phyloP scores from a whole-genome alignment of 2,888 invertebrate genomes.

The Lasius platythorax region DNA sequence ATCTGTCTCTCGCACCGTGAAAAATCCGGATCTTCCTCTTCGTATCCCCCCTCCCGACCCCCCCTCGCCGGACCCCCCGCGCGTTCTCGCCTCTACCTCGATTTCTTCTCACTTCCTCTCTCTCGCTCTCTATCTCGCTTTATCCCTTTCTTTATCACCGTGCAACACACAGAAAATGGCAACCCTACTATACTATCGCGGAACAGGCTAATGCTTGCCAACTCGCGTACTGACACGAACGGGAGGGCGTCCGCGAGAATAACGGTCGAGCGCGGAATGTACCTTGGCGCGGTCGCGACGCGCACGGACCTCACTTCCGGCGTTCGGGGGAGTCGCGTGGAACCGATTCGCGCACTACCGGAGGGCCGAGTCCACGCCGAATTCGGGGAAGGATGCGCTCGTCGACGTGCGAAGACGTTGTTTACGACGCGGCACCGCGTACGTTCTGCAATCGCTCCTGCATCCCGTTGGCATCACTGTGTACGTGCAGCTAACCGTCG shows the following conservation, averaged over 20 bases:
- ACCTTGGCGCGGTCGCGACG: conserved; percentile 12
- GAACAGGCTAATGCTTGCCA: conserved; percentile 75
- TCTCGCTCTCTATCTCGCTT: background rate
- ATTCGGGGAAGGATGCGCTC: conserved; percentile 42
- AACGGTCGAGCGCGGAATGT: conserved; percentile 2
- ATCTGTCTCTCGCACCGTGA: conserved; percentile 47
- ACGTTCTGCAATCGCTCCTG: conserved; percentile 63
- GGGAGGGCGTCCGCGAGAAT: conserved; percentile 51
- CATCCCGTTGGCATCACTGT: conserved; percentile 74
- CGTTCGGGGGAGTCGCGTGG: conserved; percentile 15
- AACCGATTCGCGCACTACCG: conserved; percentile 18
- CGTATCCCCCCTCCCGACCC: background rate
- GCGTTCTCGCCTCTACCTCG: conserved; percentile 28
- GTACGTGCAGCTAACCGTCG: conserved; percentile 51
- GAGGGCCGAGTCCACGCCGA: conserved; percentile 18
- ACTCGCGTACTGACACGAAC: conserved; percentile 74
- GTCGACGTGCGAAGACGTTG: conserved; percentile 62
- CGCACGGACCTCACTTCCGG: conserved; percentile 26
- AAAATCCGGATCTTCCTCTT: conserved; percentile 36
- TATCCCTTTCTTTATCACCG: conserved; percentile 17
- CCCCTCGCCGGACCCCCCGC: conserved; percentile 16
- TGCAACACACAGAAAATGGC: conserved; percentile 81
- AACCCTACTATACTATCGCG: conserved; percentile 78
- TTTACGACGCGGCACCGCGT: conserved; percentile 75
- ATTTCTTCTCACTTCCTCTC: conserved; percentile 30